Evolutionary conservation across 2,888 invertebrate genomes (phyloP).

Genomic region (Eupelmus urozonus): DNA sequence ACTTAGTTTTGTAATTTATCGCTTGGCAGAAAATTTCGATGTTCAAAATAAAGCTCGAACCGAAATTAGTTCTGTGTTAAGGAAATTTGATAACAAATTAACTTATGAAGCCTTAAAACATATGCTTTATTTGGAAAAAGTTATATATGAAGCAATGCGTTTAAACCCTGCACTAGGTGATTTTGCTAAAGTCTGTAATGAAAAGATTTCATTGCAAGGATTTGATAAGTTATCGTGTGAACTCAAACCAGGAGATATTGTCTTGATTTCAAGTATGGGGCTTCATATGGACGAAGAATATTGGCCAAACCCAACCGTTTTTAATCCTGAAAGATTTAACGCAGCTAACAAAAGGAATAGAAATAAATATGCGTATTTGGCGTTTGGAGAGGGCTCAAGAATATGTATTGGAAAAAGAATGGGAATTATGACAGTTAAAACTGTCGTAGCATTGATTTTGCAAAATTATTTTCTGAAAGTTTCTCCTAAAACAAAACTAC

Average conservation of each 20-base stretch:
- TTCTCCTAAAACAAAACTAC: conserved; percentile 63
- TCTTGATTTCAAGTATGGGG: conserved; percentile 59
- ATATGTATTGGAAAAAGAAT: conserved; percentile 69
- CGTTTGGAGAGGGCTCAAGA: conserved; percentile 71
- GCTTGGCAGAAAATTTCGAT: conserved; percentile 76
- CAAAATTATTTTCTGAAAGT: conserved; percentile 62
- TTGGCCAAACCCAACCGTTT: conserved; percentile 65
- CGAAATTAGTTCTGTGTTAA: conserved; percentile 73
- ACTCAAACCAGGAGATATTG: conserved; percentile 61
- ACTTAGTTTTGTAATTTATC: conserved; percentile 75
- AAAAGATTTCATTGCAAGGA: conserved; percentile 63
- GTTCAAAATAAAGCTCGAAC: conserved; percentile 77
- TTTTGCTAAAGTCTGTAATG: conserved; percentile 63
- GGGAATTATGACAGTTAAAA: conserved; percentile 65
- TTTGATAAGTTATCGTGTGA: conserved; percentile 64
- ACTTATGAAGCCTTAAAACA: conserved; percentile 78
- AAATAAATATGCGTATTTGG: conserved; percentile 63
- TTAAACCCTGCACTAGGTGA: conserved; percentile 38
- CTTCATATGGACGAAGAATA: conserved; percentile 63
- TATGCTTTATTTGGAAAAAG: conserved; percentile 79
- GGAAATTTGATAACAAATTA: conserved; percentile 72
- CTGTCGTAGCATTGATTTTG: conserved; percentile 61
- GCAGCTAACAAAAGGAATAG: conserved; percentile 61
- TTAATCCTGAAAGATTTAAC: conserved; percentile 68
- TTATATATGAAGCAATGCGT: conserved; percentile 72